These are phyloP conservation scores for Drosophila varians DNA, from an alignment of 1,140 invertebrate species.

Conservation along the genomic window DNA sequence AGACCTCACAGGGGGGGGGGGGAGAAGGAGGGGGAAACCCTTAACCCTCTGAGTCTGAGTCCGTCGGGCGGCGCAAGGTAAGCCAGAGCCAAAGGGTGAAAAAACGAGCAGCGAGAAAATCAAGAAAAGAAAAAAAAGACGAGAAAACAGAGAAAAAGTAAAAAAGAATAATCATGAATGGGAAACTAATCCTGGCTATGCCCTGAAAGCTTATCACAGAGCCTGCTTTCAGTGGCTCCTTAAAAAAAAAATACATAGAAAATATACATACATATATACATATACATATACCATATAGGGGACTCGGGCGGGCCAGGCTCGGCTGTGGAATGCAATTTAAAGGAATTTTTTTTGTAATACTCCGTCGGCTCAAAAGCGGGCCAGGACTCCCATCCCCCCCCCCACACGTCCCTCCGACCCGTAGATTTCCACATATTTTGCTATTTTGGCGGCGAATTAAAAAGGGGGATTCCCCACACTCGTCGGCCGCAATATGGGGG, in stretches of 20 bases:
- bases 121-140: no score
- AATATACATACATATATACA: no score
- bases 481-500: neutral
- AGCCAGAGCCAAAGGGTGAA: constrained; percentile 22
- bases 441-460: neutral
- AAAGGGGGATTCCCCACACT: neutral
- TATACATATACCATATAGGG: no score
- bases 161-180: constrained; percentile 41
- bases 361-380: neutral
- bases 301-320: constrained; percentile 10
- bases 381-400: no score
- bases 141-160: no score
- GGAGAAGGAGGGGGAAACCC: neutral
- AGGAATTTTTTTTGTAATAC: constrained; percentile 32
- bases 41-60: constrained; percentile 28
- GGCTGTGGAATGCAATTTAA: constrained; percentile 17
- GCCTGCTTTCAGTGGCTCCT: constrained; percentile 35
- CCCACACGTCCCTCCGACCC: no score
- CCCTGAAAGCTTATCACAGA: constrained; percentile 46
- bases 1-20: constrained; percentile 7
- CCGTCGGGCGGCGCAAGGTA: constrained; percentile 28
- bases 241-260: no score
- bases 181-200: constrained; percentile 42
- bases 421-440: neutral
- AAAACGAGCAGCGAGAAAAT: constrained; percentile 19